These are phyloP conservation scores for Sturnus vulgaris DNA, from an alignment of 2,113 vertebrate genomes.

Conservation along the genomic window DNA sequence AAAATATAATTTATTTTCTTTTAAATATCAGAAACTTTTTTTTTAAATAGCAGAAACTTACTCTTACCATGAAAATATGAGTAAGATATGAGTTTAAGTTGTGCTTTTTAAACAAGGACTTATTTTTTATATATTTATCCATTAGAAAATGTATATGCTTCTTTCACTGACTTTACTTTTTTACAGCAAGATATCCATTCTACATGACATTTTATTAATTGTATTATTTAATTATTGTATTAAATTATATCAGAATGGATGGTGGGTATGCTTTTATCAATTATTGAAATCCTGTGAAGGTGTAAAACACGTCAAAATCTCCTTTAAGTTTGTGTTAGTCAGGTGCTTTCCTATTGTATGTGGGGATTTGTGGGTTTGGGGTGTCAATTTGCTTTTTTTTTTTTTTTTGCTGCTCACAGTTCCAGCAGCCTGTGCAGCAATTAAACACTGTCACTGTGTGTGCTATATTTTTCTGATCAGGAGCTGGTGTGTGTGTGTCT, in stretches of 20 bases:
- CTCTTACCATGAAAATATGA: background rate
- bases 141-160: background rate
- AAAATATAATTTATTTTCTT: background rate
- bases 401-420: background rate
- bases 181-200: background rate
- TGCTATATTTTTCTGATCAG: background rate
- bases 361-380: background rate
- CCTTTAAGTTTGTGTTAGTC: background rate
- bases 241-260: background rate
- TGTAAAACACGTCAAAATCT: background rate
- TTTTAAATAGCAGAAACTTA: background rate
- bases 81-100: background rate
- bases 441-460: background rate
- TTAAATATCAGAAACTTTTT: background rate
- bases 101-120: background rate
- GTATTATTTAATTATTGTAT: background rate
- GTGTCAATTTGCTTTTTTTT: accelerated
- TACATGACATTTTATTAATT: background rate
- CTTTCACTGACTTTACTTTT: background rate
- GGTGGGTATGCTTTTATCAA: background rate
- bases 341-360: background rate
- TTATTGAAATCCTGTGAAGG: background rate
- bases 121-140: background rate
- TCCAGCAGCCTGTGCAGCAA: background rate
- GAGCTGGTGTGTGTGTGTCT: background rate